Evolutionary conservation across 2,797 vertebrate species (phyloP).

Genomic region (Austrolebias charrua): DNA sequence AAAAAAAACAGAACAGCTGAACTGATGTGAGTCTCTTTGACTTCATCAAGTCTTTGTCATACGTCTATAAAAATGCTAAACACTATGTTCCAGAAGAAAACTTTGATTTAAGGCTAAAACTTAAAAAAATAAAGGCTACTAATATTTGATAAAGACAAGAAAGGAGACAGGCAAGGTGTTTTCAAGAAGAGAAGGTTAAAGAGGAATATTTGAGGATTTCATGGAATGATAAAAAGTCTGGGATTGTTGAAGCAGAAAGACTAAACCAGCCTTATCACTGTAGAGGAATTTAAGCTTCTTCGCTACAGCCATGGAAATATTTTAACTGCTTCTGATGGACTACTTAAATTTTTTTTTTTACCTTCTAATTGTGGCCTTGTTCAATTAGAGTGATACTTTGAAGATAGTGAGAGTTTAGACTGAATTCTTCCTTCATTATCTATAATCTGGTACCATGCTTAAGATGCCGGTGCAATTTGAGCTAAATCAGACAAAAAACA

Average conservation of each 20-base stretch:
- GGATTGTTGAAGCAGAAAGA: constrained; percentile 64
- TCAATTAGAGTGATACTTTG: constrained; percentile 50
- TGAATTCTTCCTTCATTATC: constrained; percentile 61
- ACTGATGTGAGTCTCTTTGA: too few species aligned
- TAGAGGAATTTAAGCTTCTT: constrained; percentile 58
- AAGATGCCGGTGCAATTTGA: constrained; percentile 54
- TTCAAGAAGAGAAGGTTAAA: constrained; percentile 56
- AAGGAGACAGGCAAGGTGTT: constrained; percentile 54
- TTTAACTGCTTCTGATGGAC: constrained; percentile 40
- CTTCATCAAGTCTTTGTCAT: too few species aligned
- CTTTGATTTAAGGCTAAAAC: constrained; percentile 76
- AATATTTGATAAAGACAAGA: constrained; percentile 66
- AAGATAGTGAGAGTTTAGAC: constrained; percentile 49
- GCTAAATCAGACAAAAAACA: constrained; percentile 51
- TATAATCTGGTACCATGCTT: constrained; percentile 55
- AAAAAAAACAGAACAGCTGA: too few species aligned
- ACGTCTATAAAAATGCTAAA: constrained; percentile 69
- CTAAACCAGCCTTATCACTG: constrained; percentile 63
- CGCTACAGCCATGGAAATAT: constrained; percentile 37
- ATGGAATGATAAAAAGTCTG: constrained; percentile 62
- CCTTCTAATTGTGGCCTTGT: constrained; percentile 52
- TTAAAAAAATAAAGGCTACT: constrained; percentile 65
- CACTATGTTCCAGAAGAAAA: constrained; percentile 74
- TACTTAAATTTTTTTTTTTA: constrained; percentile 31
- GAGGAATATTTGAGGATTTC: constrained; percentile 70